Conservation (phyloP, 2,888 invertebrate genomes). For the Thumatha senex region DNA sequence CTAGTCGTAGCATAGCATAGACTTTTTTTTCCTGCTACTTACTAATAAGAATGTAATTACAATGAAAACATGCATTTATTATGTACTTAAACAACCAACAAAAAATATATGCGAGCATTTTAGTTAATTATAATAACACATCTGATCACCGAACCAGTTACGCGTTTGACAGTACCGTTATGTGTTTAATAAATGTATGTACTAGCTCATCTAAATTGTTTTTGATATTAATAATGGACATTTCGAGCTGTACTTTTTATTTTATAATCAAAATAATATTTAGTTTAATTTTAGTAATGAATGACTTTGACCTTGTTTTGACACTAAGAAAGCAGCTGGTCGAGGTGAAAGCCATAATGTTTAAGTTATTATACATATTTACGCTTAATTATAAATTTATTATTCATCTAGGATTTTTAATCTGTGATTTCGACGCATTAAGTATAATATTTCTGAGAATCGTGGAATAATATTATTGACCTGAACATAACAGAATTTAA, state of each 20-base stretch:
- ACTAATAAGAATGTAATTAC: slow-evolving; percentile 6
- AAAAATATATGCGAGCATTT: slow-evolving; percentile 5
- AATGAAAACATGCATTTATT: neutral
- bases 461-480: too few relatives aligned
- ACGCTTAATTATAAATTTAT: too few relatives aligned
- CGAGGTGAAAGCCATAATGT: neutral
- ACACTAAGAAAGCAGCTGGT: too few relatives aligned
- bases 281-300: neutral
- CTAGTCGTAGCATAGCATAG: too few relatives aligned
- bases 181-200: slow-evolving; percentile 11
- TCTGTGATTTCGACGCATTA: too few relatives aligned
- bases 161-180: slow-evolving; percentile 37
- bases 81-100: neutral
- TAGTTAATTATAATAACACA: slow-evolving; percentile 7
- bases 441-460: too few relatives aligned
- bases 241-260: neutral
- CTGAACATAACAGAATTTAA: too few relatives aligned
- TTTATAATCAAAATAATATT: neutral
- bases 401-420: too few relatives aligned
- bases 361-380: too few relatives aligned
- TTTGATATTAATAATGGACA: slow-evolving; percentile 1
- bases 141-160: slow-evolving; percentile 2
- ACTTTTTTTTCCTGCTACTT: neutral
- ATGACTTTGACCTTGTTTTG: neutral
- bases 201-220: slow-evolving; percentile 11